A percentile compares a stretch with the other conserved stretches of the same genome.
Evolutionary conservation across 2,797 vertebrate genomes (phyloP).

Genomic region (Coluber constrictor): DNA sequence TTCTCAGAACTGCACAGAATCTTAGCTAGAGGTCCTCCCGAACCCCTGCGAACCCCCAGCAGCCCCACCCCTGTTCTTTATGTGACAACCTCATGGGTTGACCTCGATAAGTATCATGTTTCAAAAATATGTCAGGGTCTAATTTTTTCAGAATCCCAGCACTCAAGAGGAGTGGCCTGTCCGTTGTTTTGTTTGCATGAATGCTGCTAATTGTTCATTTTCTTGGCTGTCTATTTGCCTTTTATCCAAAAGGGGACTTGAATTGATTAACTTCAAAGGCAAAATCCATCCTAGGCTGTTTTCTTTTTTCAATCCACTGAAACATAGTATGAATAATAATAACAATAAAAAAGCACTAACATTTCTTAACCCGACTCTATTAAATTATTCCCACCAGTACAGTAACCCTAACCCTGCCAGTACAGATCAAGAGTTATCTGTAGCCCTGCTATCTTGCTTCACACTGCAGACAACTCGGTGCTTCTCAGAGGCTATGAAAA

Average conservation of each 20-base stretch:
- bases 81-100: background rate
- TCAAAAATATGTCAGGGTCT: background rate
- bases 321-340: background rate
- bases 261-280: background rate
- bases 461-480: background rate
- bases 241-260: background rate
- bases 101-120: background rate
- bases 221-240: background rate
- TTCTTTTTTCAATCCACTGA: background rate
- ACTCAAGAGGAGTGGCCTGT: background rate
- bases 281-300: background rate
- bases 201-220: background rate
- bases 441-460: background rate
- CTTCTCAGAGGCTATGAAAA: background rate
- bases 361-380: background rate
- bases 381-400: background rate
- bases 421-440: background rate
- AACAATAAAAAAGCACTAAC: background rate
- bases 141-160: background rate
- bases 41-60: too few relatives aligned
- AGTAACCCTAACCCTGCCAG: too few relatives aligned
- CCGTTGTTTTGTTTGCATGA: background rate
- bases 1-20: too few relatives aligned
- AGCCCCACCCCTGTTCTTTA: background rate
- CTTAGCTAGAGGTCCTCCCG: too few relatives aligned